Conservation (phyloP, 2,888 invertebrate species). For the Xestobium rufovillosum region DNA sequence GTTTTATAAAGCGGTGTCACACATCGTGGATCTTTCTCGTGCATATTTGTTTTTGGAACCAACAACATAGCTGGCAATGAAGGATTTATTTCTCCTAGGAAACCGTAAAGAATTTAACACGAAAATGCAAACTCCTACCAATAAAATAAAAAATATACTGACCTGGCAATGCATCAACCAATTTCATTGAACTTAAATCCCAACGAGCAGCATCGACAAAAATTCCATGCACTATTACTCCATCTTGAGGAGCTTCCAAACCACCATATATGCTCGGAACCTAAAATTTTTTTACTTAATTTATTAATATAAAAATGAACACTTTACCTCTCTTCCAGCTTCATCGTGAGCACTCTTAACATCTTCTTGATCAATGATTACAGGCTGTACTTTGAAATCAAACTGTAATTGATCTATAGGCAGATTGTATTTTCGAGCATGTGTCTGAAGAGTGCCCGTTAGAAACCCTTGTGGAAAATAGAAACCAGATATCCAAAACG, state of each 20-base stretch:
- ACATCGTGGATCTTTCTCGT: conserved; percentile 57
- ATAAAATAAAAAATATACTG: too few relatives aligned
- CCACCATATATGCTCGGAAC: conserved; percentile 47
- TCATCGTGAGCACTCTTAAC: conserved; percentile 48
- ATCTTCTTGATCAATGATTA: conserved; percentile 59
- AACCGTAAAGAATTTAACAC: conserved; percentile 6
- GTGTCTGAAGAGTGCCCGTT: conserved; percentile 84
- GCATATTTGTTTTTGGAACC: conserved; percentile 56
- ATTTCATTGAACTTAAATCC: conserved; percentile 56
- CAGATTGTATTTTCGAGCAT: conserved; percentile 74
- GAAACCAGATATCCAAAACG: conserved; percentile 89
- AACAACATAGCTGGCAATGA: conserved; percentile 62
- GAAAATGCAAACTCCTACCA: neutral
- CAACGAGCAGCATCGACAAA: conserved; percentile 86
- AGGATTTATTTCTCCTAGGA: conserved; percentile 67
- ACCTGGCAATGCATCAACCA: conserved; percentile 75
- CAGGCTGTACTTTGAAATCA: conserved; percentile 61
- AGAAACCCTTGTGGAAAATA: conserved; percentile 92
- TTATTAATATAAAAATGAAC: conserved; percentile 34
- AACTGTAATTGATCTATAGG: conserved; percentile 82
- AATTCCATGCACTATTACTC: conserved; percentile 70
- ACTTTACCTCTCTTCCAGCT: conserved; percentile 34
- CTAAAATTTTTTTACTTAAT: conserved; percentile 31
- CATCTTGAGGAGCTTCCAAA: conserved; percentile 54
- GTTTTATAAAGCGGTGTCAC: conserved; percentile 83